Base-by-base conservation (phyloP, 2,888 invertebrate genomes). In the Eudemis profundana region DNA sequence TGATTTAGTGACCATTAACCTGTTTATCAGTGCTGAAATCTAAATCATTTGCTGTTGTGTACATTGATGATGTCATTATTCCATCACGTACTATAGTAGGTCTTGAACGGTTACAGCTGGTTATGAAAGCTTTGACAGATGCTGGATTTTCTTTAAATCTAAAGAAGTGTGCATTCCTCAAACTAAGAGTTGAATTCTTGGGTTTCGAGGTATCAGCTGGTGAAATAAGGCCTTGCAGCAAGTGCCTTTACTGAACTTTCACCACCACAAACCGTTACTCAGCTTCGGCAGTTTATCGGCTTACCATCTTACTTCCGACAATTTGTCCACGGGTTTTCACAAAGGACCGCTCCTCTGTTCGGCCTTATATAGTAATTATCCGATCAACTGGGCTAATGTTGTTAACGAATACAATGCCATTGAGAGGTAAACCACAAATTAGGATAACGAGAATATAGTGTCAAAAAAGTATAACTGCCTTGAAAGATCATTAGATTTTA, bases 201-300 rank as follows among this genome's bases (percentile, higher is more conserved):
- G 74, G 74, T 0, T 72, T 57, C 53, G 69, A 68, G 4, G 57
- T 76, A 4, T 14, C 21, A 1, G 36, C 29, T 0, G 74, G 76
- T 3, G 17, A 72, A 27, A 19, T 76, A 0, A 27, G 59, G 4
- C 78, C 76, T 0, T 76, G 75, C 10, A 38, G 49, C 75, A 7
- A 44, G 66, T 0, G 72, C 74, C 0, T 40, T 76, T 0, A 60
- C 66, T 1, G 10, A 21, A 0, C 15, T 68, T 0, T 64, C 65
- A 0, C 69, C 74, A 0, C 78, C 75, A 0, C 2, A 62, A 5
- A 72, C 67, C 0, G 57, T 69, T 0, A 47, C 53, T 0, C 72
- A 74, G 15, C 1, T 76, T 0, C 38, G 76, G 1, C 78, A 77
- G 19, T 74, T 74, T 49, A 66, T 71, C 0, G 75, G 75, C 0